Base-by-base conservation (phyloP, 2,888 invertebrate species). In the Nymphalis urticae region DNA sequence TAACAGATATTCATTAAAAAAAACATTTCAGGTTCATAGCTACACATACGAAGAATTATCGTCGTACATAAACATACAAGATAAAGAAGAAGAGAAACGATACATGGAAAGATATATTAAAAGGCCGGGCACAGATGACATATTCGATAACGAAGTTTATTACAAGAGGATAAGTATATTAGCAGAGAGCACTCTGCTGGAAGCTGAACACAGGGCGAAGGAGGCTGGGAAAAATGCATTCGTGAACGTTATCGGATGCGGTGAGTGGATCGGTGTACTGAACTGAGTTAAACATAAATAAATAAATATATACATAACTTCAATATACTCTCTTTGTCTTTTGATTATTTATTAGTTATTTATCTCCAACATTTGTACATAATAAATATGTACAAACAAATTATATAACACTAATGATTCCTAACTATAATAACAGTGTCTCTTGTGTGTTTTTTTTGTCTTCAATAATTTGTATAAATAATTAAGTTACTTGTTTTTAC, bases 221-320 rank as follows among this genome's bases (percentile, higher is more conserved):
- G 83, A 83, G 0, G 85, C 81, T 19, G 87, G 86, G 21, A 93
- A 90, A 27, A 85, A 83, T 17, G 95, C 94, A 0, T 95, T 92
- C 75, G 74, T 95, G 1, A 95, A 95, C 79, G 90, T 95, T 3
- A 94, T 95, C 21, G 95, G 95, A n/a, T 93, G 94, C 47, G 95
- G 95, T 77, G 73, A 87, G 73, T 63, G 16, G 1, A 21, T 51
- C 13, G 13, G 13, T 13, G 42, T 42, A 42, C 1, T 13, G 4
- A 3, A 42, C 13, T 32, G 27, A 32, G 6, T 32, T 32, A 6
- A 32, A 6, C 6, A 5, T n/a, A n/a, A n/a, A n/a, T n/a, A n/a
- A n/a, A n/a, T n/a, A n/a, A n/a, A n/a, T n/a, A n/a, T n/a, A n/a
- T n/a, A n/a, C n/a, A n/a, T 6, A 32, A 32, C 6, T 6, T 32